A percentile compares a stretch with the other conserved stretches of the same genome.
phyloP scores from a whole-genome alignment of 2,888 invertebrate genomes.

The Lymantria dispar region DNA sequence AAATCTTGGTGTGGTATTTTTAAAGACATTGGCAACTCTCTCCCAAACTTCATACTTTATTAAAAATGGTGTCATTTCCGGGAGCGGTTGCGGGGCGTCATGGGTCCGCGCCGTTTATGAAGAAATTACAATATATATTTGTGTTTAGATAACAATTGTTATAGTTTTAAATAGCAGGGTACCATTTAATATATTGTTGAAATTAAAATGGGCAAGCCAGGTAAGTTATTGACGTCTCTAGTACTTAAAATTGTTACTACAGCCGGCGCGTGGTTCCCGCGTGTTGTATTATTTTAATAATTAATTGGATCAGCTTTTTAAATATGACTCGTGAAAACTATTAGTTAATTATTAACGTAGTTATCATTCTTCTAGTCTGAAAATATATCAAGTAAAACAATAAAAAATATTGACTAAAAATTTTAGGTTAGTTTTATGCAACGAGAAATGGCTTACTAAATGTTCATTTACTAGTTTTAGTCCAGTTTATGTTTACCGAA shows the following conservation, averaged over 20 bases:
- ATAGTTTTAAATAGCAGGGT: conserved; percentile 16
- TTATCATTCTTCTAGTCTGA: no score
- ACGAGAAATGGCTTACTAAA: no score
- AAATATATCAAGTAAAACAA: no score
- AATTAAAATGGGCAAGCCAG: conserved; percentile 67
- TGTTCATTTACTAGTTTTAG: no score
- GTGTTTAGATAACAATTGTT: conserved; percentile 53
- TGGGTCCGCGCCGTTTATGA: conserved; percentile 56
- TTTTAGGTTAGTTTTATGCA: no score
- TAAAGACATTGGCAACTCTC: no score
- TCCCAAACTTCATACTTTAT: conserved; percentile 13
- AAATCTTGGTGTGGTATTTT: no score
- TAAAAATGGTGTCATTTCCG: conserved; percentile 72
- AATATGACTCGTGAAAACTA: no score
- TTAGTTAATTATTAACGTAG: no score
- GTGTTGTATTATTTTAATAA: conserved; percentile 21
- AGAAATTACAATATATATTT: conserved; percentile 57
- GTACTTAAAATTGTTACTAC: not conserved
- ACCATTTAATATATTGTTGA: conserved; percentile 24
- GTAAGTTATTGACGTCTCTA: conserved; percentile 44
- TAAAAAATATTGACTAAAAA: no score
- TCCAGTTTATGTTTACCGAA: no score
- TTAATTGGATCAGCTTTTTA: no score
- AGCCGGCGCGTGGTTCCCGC: conserved; percentile 37
- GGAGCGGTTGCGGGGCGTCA: conserved; percentile 50